Evolutionary conservation across 2,113 vertebrate genomes (phyloP).

Genomic region (Galbula dea): DNA sequence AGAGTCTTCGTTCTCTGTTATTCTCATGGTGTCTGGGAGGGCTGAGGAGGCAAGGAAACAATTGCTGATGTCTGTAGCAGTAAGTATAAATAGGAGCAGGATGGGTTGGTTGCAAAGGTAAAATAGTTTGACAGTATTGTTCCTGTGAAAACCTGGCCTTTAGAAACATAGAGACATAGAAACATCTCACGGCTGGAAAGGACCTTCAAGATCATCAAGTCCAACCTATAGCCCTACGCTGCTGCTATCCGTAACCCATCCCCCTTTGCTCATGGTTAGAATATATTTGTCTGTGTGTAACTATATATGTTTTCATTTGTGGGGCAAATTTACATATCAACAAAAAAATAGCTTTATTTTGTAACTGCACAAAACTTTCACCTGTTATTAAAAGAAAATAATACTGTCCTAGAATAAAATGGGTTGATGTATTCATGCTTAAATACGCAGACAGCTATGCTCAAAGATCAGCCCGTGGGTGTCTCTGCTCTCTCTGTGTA

Average conservation of each 20-base stretch:
- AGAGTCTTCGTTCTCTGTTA: conserved; percentile 54
- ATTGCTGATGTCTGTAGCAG: conserved; percentile 28
- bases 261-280: not conserved
- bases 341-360: not conserved
- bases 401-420: not conserved
- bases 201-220: too few species aligned
- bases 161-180: too few species aligned
- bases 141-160: conserved; percentile 2
- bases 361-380: not conserved
- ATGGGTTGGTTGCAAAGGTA: conserved; percentile 11
- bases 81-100: conserved; percentile 6
- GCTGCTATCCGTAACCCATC: too few species aligned
- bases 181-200: too few species aligned
- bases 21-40: conserved; percentile 52
- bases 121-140: conserved; percentile 14
- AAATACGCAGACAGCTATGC: not conserved
- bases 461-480: fast-evolving
- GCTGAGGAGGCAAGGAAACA: conserved; percentile 37
- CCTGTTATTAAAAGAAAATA: not conserved
- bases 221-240: too few species aligned
- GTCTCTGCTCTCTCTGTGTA: not conserved
- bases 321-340: not conserved
- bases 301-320: not conserved
- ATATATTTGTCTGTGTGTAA: not conserved
- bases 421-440: not conserved